Evolutionary conservation across 2,888 invertebrate genomes (phyloP), one percentile per base, ranked within the genome.

Genomic region (Poecilus cupreus): DNA sequence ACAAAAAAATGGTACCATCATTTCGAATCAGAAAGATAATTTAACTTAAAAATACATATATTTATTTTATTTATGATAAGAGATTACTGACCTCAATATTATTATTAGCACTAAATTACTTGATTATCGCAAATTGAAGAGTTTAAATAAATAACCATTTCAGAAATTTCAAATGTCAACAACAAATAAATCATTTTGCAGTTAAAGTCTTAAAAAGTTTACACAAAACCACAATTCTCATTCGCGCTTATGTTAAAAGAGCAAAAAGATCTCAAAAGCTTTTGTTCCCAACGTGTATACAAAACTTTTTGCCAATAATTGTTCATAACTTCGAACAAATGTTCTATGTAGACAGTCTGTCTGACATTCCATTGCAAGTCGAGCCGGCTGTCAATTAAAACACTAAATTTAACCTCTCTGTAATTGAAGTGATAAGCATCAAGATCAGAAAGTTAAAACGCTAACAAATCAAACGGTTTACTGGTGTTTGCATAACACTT

Each of bases 321-420:
- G 57, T 22, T 57, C 22, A 57, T 57, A 22, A 57, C 10, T 57
- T 57, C n/a, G 57, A 26, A 57, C 57, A 57, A 57, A 57, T 57
- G 57, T 5, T 20, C 24, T 57, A 26, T 57, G 57, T 57, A 57
- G 57, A 57, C 22, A 26, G 11, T 43, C 24, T 24, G 22, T 26
- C 57, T 57, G 26, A 57, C 26, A 57, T 57, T 57, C 57, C 57
- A 13, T 57, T 57, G 8, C 4, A 22, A 57, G 26, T 57, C 57
- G 57, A 57, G 57, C 57, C 20, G 26, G 24, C 57, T 57, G 57
- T 57, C 57, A 57, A 57, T 57, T 57, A 57, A 57, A 57, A 57
- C 57, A 57, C 26, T 57, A 57, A 57, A 57, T 57, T 57, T 57
- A 57, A 57, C 26, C 54, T 54, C 54, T 54, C 54, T 57, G 57